phyloP scores from a whole-genome alignment of 2,888 invertebrate genomes.

The Aspidiotus rigidus region DNA sequence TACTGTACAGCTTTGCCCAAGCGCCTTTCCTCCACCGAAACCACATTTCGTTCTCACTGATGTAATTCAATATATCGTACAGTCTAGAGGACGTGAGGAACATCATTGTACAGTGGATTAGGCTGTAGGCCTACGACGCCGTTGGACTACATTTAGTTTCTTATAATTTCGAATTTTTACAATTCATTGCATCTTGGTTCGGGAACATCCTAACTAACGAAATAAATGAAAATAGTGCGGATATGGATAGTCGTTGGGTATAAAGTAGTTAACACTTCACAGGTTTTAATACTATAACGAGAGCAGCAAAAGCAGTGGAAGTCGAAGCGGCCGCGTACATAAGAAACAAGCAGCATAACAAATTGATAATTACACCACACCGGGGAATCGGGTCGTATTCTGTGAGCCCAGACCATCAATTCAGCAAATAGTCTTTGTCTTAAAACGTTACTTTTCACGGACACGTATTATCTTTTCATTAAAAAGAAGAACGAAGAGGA shows the following conservation, averaged over 20 bases:
- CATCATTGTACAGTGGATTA: no score
- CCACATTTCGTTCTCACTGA: no score
- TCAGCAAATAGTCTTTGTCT: conserved; percentile 29
- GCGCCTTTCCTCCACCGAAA: no score
- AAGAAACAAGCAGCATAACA: conserved; percentile 18
- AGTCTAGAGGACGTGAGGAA: no score
- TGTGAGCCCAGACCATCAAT: conserved; percentile 14
- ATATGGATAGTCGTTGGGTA: conserved; percentile 17
- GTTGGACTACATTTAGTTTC: no score
- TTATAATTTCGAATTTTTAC: background rate
- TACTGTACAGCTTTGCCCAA: no score
- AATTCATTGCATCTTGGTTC: conserved; percentile 26
- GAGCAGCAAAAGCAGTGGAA: conserved; percentile 20
- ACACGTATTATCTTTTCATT: conserved; percentile 18
- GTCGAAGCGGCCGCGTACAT: background rate
- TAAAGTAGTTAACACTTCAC: conserved; percentile 20
- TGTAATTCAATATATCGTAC: no score
- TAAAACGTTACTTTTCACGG: conserved; percentile 27
- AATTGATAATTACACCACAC: conserved; percentile 29
- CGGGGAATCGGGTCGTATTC: conserved; percentile 17
- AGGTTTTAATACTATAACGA: background rate
- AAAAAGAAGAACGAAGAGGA: background rate
- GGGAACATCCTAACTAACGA: background rate
- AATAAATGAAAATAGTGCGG: no score
- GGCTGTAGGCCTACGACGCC: no score